phyloP scores from a whole-genome alignment of 2,888 invertebrate genomes.

The Adelognathus sp. region DNA sequence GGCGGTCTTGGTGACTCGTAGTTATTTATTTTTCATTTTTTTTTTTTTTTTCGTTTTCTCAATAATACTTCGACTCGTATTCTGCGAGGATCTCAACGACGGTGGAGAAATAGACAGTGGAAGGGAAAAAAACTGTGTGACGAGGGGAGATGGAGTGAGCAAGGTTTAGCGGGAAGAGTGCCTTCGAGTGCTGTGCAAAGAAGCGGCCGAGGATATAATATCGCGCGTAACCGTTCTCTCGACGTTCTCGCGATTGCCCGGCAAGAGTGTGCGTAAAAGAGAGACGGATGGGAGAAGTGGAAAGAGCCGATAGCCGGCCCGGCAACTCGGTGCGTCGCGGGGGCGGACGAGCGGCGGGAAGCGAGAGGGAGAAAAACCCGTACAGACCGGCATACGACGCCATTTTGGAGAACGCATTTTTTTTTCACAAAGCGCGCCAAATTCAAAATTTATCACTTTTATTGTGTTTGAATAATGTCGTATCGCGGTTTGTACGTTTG shows the following conservation, averaged over 20 bases:
- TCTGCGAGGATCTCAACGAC: too few species aligned
- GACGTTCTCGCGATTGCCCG: constrained; percentile 2
- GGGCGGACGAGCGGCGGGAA: constrained; percentile 11
- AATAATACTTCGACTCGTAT: not conserved
- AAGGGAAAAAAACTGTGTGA: not conserved
- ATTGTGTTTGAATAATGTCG: not conserved
- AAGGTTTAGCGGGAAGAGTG: constrained; percentile 61
- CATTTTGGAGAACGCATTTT: constrained; percentile 78
- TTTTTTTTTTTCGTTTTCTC: not conserved
- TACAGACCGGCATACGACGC: constrained; percentile 57
- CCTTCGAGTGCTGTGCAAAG: constrained; percentile 64
- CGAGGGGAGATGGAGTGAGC: constrained; percentile 12
- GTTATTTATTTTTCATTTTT: not conserved
- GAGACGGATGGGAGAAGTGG: not conserved
- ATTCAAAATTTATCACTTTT: constrained; percentile 8
- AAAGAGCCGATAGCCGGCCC: constrained; percentile 12
- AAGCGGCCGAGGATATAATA: constrained; percentile 25
- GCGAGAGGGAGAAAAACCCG: constrained; percentile 17
- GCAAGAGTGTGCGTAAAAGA: not conserved
- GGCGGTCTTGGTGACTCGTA: not conserved
- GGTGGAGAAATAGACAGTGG: not conserved
- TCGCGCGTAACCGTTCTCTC: constrained; percentile 28
- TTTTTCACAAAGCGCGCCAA: constrained; percentile 48
- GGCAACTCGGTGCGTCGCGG: constrained; percentile 20
- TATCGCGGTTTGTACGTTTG: not conserved